Conservation (phyloP, 2,888 invertebrate genomes). For the Hypomecis atomaria region DNA sequence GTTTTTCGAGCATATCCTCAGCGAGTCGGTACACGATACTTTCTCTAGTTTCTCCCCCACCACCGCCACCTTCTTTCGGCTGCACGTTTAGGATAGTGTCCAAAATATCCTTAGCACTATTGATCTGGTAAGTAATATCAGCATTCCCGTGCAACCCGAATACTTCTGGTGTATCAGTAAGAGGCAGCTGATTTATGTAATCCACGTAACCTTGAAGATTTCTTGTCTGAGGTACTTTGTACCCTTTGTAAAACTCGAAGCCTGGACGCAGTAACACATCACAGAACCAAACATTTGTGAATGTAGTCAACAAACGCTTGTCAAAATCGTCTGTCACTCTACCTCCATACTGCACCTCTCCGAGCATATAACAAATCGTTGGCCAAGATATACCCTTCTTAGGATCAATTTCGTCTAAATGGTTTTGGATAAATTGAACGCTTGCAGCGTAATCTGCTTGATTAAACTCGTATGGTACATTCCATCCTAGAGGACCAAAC, state of each 20-base stretch:
- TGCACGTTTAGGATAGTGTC: slow-evolving; percentile 98
- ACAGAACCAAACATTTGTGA: slow-evolving; percentile 98
- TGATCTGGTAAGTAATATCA: slow-evolving; percentile 98
- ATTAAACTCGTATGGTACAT: slow-evolving; percentile 98
- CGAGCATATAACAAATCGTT: slow-evolving; percentile 98
- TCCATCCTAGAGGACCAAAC: slow-evolving; percentile 98
- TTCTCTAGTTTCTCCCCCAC: slow-evolving; percentile 96
- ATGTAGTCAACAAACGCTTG: slow-evolving; percentile 95
- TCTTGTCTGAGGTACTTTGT: slow-evolving; percentile 94
- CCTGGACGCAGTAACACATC: slow-evolving; percentile 93
- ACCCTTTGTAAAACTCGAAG: slow-evolving; percentile 97
- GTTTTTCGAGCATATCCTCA: slow-evolving; percentile 93
- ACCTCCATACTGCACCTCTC: slow-evolving; percentile 95
- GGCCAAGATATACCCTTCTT: slow-evolving; percentile 99
- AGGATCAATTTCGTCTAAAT: slow-evolving; percentile 98
- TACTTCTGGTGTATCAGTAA: slow-evolving; percentile 96
- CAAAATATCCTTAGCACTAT: slow-evolving; percentile 96
- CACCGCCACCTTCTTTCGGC: slow-evolving; percentile 96
- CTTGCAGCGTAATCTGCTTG: slow-evolving; percentile 98
- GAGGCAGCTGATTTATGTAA: slow-evolving; percentile 93
- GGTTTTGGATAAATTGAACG: slow-evolving; percentile 98
- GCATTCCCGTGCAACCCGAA: slow-evolving; percentile 98
- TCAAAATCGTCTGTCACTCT: slow-evolving; percentile 99
- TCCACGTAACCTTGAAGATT: slow-evolving; percentile 91
- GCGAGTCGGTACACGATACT: slow-evolving; percentile 95